phyloP scores from a whole-genome alignment of 2,888 invertebrate genomes.

The Callyntrura sp. region DNA sequence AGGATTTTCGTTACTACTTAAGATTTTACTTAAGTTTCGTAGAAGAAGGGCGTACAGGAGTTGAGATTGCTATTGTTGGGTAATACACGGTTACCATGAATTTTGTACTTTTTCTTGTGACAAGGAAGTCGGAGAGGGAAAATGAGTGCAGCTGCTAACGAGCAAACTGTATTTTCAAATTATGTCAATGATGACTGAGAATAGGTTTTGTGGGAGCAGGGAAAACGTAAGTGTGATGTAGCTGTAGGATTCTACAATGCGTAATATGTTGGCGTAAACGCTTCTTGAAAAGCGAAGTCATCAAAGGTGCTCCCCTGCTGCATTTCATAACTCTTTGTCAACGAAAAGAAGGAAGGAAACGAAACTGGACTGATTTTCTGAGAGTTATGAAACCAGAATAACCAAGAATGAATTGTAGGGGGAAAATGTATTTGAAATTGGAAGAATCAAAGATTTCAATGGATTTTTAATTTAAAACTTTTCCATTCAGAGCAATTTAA shows the following conservation, averaged over 20 bases:
- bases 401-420: neutral
- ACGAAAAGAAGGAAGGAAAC: neutral
- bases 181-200: constrained; percentile 42
- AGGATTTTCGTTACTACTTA: neutral
- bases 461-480: neutral
- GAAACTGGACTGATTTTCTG: neutral
- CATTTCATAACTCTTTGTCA: constrained; percentile 56
- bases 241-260: neutral
- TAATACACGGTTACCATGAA: neutral
- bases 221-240: neutral
- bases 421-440: neutral
- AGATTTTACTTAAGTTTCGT: neutral
- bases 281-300: neutral
- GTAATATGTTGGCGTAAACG: neutral
- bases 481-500: no score
- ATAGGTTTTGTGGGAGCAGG: constrained; percentile 13
- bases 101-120: constrained; percentile 27
- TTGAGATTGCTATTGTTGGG: neutral
- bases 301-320: neutral
- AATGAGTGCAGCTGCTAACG: constrained; percentile 73
- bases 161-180: constrained; percentile 74
- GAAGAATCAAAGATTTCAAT: constrained; percentile 3
- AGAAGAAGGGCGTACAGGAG: neutral
- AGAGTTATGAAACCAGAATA: neutral
- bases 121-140: neutral